Evolutionary conservation across 2,113 vertebrate species (phyloP).

Genomic region (Labeo rohita): DNA sequence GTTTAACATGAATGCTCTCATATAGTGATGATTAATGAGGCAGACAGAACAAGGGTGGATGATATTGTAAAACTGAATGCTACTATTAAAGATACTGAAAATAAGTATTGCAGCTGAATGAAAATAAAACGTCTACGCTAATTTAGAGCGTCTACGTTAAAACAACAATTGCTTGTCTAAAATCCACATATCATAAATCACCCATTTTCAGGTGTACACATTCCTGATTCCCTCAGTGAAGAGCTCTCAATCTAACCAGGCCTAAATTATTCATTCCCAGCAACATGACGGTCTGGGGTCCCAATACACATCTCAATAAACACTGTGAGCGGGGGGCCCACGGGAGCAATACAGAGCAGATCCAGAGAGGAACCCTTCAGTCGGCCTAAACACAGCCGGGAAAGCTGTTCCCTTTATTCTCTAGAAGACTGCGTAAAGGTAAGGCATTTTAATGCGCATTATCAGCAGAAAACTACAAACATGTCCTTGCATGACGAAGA

Average conservation of each 20-base stretch:
- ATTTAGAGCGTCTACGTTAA: neutral
- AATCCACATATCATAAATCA: conserved; percentile 43
- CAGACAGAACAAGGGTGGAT: conserved; percentile 5
- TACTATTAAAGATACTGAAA: neutral
- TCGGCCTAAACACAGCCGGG: conserved; percentile 12
- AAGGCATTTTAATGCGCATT: conserved; percentile 12
- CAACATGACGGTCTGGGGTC: conserved; percentile 46
- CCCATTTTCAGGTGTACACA: conserved; percentile 3
- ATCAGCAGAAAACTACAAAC: conserved; percentile 35
- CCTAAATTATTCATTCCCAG: conserved; percentile 34
- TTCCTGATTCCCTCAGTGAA: conserved; percentile 16
- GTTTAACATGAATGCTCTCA: conserved; percentile 13
- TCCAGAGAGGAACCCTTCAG: conserved; percentile 29
- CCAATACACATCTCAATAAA: conserved; percentile 55
- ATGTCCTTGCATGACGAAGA: conserved; percentile 38
- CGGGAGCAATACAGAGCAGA: conserved; percentile 14
- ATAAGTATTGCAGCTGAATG: neutral
- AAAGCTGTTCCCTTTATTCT: conserved; percentile 4
- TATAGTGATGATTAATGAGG: conserved; percentile 30
- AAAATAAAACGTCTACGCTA: neutral
- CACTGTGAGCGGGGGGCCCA: conserved; percentile 41
- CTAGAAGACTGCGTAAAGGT: conserved; percentile 35
- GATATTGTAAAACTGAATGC: neutral
- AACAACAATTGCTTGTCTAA: conserved; percentile 22
- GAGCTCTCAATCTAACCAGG: conserved; percentile 35